Evolutionary conservation across 2,797 vertebrate genomes (phyloP).

Genomic region (Lepus townsendii): DNA sequence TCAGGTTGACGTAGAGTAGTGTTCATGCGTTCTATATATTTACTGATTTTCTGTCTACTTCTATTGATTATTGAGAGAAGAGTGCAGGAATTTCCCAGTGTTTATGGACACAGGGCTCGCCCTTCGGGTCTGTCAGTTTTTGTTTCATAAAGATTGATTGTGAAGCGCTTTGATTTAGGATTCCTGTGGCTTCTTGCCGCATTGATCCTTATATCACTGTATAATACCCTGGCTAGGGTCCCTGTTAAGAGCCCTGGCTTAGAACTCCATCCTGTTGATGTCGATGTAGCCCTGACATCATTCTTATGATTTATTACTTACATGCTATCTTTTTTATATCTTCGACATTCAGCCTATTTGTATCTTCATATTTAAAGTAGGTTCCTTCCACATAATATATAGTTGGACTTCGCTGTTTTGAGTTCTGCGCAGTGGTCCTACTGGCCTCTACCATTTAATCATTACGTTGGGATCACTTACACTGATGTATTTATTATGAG

Average conservation of each 20-base stretch:
- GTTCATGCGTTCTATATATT: neutral
- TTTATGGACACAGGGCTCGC: neutral
- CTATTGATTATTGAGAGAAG: conserved; percentile 34
- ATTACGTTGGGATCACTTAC: neutral
- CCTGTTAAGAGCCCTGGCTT: neutral
- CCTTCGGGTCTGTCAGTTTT: neutral
- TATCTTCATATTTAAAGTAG: neutral
- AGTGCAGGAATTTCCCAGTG: neutral
- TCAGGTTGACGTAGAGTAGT: neutral
- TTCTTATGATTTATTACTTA: neutral
- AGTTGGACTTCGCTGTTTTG: neutral
- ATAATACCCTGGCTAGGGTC: neutral
- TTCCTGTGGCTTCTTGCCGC: neutral
- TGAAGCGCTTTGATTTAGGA: neutral
- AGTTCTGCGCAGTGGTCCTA: neutral
- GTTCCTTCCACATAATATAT: neutral
- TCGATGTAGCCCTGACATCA: neutral
- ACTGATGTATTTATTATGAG: neutral
- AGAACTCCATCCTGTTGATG: neutral
- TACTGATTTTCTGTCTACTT: conserved; percentile 60
- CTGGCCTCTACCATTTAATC: conserved; percentile 26
- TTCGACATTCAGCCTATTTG: neutral
- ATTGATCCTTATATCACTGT: neutral
- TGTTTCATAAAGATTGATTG: neutral
- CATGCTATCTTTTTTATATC: neutral